A percentile compares a stretch with the other conserved stretches of the same genome.
These are phyloP conservation scores for Microctenopoma steveboyesi DNA, from an alignment of 2,797 vertebrate genomes.

Conservation along the genomic window DNA sequence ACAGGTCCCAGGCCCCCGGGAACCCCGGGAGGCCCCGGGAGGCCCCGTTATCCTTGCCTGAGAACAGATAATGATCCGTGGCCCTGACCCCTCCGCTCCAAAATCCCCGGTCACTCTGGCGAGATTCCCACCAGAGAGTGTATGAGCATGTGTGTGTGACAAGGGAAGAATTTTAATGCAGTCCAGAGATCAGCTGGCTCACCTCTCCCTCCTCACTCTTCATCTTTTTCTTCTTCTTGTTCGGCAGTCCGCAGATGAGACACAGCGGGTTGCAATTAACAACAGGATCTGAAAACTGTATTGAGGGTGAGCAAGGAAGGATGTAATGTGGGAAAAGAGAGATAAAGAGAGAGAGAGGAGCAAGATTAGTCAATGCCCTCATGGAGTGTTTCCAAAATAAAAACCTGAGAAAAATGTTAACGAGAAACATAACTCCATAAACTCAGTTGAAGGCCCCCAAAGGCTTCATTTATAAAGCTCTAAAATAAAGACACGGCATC, in stretches of 20 bases:
- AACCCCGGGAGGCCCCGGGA: slow-evolving; percentile 34
- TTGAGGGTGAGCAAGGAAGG: slow-evolving; percentile 16
- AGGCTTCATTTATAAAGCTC: slow-evolving; percentile 41
- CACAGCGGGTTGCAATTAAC: slow-evolving; percentile 61
- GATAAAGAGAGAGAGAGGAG: slow-evolving; percentile 4
- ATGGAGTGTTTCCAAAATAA: slow-evolving; percentile 48
- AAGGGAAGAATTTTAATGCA: slow-evolving; percentile 77
- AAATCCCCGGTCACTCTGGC: slow-evolving; percentile 58
- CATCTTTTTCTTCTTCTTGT: slow-evolving; percentile 16
- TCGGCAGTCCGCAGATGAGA: slow-evolving; percentile 36
- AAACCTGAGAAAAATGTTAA: slow-evolving; percentile 70
- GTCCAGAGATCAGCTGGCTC: slow-evolving; percentile 72
- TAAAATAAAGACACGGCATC: slow-evolving; percentile 58
- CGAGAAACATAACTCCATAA: slow-evolving; percentile 72
- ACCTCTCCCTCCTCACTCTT: slow-evolving; percentile 27
- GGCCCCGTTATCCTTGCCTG: slow-evolving; percentile 34
- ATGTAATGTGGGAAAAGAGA: slow-evolving; percentile 30
- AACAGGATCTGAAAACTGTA: slow-evolving; percentile 39
- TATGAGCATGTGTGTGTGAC: slow-evolving; percentile 30
- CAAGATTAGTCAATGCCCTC: slow-evolving; percentile 32
- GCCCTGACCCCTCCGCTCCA: slow-evolving; percentile 56
- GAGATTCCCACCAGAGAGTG: slow-evolving; percentile 36
- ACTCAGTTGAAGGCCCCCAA: slow-evolving; percentile 35
- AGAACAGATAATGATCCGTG: slow-evolving; percentile 78
- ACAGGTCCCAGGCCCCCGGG: slow-evolving; percentile 55